Conservation (phyloP, 2,797 vertebrate genomes). For the Platalea minor region DNA sequence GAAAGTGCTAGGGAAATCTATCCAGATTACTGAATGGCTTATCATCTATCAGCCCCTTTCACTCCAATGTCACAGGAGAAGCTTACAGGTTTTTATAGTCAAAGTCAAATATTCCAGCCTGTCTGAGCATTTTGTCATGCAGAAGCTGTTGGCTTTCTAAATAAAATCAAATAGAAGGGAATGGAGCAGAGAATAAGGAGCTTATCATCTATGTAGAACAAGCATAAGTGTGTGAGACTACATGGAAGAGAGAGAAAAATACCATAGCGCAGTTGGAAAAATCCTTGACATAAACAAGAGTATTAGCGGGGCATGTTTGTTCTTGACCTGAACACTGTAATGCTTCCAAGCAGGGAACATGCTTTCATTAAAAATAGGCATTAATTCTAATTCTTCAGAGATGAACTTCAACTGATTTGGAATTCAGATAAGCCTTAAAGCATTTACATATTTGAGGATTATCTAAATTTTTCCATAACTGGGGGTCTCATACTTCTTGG, state of each 20-base stretch:
- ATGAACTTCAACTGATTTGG: constrained; percentile 37
- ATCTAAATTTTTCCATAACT: constrained; percentile 37
- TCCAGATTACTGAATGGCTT: not conserved
- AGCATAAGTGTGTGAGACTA: not conserved
- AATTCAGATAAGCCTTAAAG: constrained; percentile 60
- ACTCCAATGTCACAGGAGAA: not conserved
- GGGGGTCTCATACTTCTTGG: not conserved
- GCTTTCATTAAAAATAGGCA: constrained; percentile 31
- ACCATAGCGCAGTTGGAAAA: not conserved
- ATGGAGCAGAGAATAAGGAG: not conserved
- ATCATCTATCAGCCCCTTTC: not conserved
- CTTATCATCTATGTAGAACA: not conserved
- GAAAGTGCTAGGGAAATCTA: not conserved
- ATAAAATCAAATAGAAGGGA: not conserved
- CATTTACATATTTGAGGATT: constrained; percentile 56
- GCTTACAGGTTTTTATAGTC: not conserved
- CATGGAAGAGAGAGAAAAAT: not conserved
- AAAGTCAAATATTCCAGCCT: not conserved
- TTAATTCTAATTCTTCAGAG: constrained; percentile 48
- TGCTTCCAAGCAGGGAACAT: constrained; percentile 7
- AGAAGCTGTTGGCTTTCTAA: not conserved
- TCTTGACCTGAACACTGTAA: constrained; percentile 34
- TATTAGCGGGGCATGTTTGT: constrained; percentile 37
- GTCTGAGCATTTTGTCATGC: not conserved
- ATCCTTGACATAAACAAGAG: constrained; percentile 21